A percentile compares a stretch with the other conserved stretches of the same genome.
phyloP scores from a whole-genome alignment of 2,113 vertebrate species.

The Lipotes vexillifer region DNA sequence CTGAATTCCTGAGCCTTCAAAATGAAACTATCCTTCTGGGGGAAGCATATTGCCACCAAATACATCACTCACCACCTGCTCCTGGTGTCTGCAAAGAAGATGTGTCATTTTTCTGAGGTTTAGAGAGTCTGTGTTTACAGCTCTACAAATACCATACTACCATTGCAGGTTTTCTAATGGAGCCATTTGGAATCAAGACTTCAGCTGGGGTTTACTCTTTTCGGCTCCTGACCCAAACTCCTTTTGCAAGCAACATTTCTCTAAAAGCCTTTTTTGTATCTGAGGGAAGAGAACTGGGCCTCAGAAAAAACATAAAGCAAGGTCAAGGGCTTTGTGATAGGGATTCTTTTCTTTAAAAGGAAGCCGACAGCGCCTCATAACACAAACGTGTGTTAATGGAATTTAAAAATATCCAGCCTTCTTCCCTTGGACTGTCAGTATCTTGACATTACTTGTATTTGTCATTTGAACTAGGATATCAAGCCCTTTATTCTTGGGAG shows the following conservation, averaged over 20 bases:
- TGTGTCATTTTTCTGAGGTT: not conserved
- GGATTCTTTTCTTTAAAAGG: not conserved
- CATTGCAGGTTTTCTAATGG: not conserved
- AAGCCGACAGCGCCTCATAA: not conserved
- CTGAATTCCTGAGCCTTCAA: not conserved
- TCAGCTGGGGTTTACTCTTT: constrained; percentile 21
- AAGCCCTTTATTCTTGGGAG: not conserved
- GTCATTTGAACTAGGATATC: not conserved
- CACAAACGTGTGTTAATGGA: not conserved
- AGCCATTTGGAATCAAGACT: not conserved
- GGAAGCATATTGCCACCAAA: not conserved
- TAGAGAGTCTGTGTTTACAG: not conserved
- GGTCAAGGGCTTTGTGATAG: not conserved
- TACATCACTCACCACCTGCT: not conserved
- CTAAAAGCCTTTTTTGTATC: not conserved
- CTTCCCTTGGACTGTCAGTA: not conserved
- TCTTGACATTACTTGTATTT: not conserved
- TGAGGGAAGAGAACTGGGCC: not conserved
- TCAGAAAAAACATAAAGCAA: not conserved
- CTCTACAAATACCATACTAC: fast-evolving
- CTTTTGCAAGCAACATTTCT: not conserved
- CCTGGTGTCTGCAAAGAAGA: not conserved
- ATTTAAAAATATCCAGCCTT: not conserved
- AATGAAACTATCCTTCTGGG: not conserved
- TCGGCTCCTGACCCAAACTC: not conserved